Conservation (phyloP, 2,888 invertebrate species). For the Papilio demoleus region DNA sequence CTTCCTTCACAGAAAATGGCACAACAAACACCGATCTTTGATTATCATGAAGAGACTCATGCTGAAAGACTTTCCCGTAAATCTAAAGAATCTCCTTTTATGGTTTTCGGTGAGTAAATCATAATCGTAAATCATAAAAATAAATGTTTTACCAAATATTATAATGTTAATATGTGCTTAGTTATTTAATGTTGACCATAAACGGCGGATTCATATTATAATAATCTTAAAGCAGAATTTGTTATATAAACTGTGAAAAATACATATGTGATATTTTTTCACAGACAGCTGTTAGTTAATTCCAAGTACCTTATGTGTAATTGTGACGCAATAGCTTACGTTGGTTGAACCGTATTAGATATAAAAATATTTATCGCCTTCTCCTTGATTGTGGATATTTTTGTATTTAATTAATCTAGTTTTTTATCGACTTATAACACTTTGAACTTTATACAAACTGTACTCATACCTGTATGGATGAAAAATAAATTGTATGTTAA, state of each 20-base stretch:
- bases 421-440: neutral
- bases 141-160: too few species aligned
- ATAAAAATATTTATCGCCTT: neutral
- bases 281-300: neutral
- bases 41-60: constrained; percentile 83
- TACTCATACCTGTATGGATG: too few species aligned
- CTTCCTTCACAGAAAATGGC: constrained; percentile 56
- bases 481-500: too few species aligned
- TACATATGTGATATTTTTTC: neutral
- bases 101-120: constrained; percentile 85
- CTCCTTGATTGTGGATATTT: neutral
- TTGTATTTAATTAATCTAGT: neutral
- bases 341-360: constrained; percentile 8
- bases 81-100: constrained; percentile 88
- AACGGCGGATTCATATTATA: too few species aligned
- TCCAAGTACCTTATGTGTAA: constrained; percentile 15
- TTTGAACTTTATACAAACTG: too few species aligned
- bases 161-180: too few species aligned
- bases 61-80: constrained; percentile 83
- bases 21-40: constrained; percentile 67
- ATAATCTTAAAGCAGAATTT: too few species aligned
- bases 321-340: constrained; percentile 26
- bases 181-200: too few species aligned
- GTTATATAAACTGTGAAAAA: neutral
- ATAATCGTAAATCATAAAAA: too few species aligned